Percentiles rank a stretch among this genome's conserved stretches.
Evolutionary conservation across 2,797 vertebrate genomes (phyloP).

Genomic region (Acrocephalus scirpaceus): DNA sequence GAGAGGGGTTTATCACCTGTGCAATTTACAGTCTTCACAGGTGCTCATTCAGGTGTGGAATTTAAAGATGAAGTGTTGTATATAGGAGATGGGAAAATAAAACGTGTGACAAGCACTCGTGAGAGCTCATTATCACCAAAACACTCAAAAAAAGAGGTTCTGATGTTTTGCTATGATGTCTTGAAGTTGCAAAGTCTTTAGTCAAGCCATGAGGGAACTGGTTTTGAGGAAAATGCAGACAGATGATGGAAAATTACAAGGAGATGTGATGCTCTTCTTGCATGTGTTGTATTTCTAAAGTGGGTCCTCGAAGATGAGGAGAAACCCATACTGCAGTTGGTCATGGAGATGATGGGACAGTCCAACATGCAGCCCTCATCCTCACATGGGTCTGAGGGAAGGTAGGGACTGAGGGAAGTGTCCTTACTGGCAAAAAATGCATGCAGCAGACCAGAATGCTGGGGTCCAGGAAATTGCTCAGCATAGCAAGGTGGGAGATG

Average conservation of each 20-base stretch:
- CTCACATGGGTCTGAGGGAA: accelerated
- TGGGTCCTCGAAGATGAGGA: neutral
- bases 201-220: neutral
- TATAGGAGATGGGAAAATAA: neutral
- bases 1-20: neutral
- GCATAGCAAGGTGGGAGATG: neutral
- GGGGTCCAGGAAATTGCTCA: neutral
- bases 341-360: neutral
- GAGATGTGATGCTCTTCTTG: neutral
- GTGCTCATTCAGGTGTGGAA: neutral
- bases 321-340: neutral
- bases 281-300: neutral
- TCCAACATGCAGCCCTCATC: neutral
- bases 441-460: accelerated
- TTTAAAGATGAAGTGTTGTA: neutral
- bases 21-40: neutral
- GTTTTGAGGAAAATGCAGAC: neutral
- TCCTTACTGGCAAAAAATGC: neutral
- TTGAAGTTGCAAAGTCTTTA: neutral
- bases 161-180: neutral
- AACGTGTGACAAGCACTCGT: neutral
- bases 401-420: neutral
- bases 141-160: neutral
- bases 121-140: neutral
- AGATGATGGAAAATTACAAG: neutral